These are phyloP conservation scores for Sus cebifrons DNA, from an alignment of 2,797 vertebrate genomes.

Conservation along the genomic window DNA sequence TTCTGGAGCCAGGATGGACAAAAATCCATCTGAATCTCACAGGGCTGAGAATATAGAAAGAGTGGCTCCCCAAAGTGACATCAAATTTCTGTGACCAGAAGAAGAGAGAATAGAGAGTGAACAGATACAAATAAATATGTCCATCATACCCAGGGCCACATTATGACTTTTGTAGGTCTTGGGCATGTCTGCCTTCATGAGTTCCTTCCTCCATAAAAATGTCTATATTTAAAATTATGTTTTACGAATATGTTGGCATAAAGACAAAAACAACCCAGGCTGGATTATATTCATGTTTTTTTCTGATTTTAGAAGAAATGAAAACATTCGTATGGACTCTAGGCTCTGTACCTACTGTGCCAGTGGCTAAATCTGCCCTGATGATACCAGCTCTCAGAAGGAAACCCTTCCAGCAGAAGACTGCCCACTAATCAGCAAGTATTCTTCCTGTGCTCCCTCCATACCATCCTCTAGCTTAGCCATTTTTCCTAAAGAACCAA, in stretches of 20 bases:
- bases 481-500: slow-evolving; percentile 4
- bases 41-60: neutral
- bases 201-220: neutral
- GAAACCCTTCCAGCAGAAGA: neutral
- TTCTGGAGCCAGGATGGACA: neutral
- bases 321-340: neutral
- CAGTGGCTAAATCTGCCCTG: neutral
- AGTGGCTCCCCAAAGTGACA: neutral
- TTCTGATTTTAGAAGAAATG: neutral
- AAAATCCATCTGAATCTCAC: neutral
- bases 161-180: neutral
- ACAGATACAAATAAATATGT: neutral
- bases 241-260: neutral
- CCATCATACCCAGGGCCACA: neutral
- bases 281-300: slow-evolving; percentile 35
- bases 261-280: slow-evolving; percentile 14
- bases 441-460: neutral
- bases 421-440: neutral
- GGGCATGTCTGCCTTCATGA: neutral
- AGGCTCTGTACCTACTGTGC: neutral
- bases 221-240: neutral
- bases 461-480: neutral
- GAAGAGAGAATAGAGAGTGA: neutral
- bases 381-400: neutral
- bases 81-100: neutral